These are phyloP conservation scores for Loxodonta africana DNA, from an alignment of 2,113 vertebrate species.

Conservation along the genomic window DNA sequence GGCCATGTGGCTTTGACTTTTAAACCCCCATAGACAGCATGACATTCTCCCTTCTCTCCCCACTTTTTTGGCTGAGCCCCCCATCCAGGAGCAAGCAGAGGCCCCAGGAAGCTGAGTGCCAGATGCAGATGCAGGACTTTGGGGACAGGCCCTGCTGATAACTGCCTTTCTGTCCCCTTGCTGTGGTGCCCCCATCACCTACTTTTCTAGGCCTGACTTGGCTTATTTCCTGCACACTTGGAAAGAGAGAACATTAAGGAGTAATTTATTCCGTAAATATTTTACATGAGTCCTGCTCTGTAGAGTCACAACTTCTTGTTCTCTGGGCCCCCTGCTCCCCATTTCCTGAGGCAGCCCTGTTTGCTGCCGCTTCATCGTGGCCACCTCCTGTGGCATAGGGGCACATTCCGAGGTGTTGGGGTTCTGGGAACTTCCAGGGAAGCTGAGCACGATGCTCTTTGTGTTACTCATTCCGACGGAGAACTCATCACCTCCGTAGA, in stretches of 20 bases:
- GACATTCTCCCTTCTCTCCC: rapidly evolving
- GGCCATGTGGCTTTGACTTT: rapidly evolving
- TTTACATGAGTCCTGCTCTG: not conserved
- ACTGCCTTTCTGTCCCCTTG: rapidly evolving
- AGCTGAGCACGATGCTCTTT: rapidly evolving
- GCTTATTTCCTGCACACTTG: not conserved
- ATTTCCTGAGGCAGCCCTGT: rapidly evolving
- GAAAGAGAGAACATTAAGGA: not conserved
- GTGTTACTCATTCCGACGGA: rapidly evolving
- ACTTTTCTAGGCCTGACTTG: not conserved
- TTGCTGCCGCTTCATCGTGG: rapidly evolving
- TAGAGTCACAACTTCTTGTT: rapidly evolving
- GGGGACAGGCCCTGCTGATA: rapidly evolving
- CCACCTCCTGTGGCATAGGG: rapidly evolving
- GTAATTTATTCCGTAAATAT: not conserved
- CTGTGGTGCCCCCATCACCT: rapidly evolving
- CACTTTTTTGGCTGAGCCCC: rapidly evolving
- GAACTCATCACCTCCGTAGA: rapidly evolving
- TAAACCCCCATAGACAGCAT: not conserved
- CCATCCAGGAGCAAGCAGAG: rapidly evolving
- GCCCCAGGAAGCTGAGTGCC: not conserved
- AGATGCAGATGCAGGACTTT: rapidly evolving
- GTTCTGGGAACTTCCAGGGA: rapidly evolving
- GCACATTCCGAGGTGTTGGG: rapidly evolving
- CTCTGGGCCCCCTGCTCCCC: not conserved